Base-by-base conservation (phyloP, 2,113 vertebrate species). In the Zosterops hypoxanthus region DNA sequence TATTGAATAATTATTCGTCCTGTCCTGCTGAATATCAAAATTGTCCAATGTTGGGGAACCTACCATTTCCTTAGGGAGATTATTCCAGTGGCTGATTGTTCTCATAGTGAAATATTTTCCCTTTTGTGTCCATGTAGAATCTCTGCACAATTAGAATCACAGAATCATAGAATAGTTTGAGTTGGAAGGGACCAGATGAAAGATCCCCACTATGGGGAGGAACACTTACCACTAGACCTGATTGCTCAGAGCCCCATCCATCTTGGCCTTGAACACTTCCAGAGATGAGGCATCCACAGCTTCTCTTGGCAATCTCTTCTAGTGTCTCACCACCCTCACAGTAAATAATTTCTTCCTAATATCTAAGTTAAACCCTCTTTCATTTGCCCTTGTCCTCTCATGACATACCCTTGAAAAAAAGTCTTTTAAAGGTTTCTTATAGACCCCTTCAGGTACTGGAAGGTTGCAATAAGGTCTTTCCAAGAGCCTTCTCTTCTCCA, bases 371-470 rank as follows among this genome's bases (percentile, higher is more conserved):
- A 81, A 60, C 17, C 41, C 3, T 66, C 33, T 59, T 46, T 46
- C 46, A 53, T 28, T 46, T 9, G 9, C 7, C 24, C 53, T 75
- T 75, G n/a, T 60, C 16, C 5, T 68, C 39, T 26, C 11, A 41
- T 0, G 0, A 22, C 9, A 75, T 17, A 9, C 3, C 28, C 39
- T 25, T 60, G 28, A 41, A 68, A 26, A 42, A 68, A 14, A 1
- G 46, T 7, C 8, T 57, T n/a, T 50, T n/a, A 52, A 29, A 73
- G 28, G 8, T 66, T 82, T 66, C 33, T 39, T 46, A 21, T 4
- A 20, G n/a, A n/a, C 7, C 6, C 5, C 14, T 53, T 73, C 47
- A 42, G 31, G 15, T 28, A 53, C 25, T 33, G 39, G 10, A 28
- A 47, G 9, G 13, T 20, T 63, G 55, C 53, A 39, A 36, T 18